Evolutionary conservation across 2,888 invertebrate genomes (phyloP).

Genomic region (Onthophagus sagittarius): DNA sequence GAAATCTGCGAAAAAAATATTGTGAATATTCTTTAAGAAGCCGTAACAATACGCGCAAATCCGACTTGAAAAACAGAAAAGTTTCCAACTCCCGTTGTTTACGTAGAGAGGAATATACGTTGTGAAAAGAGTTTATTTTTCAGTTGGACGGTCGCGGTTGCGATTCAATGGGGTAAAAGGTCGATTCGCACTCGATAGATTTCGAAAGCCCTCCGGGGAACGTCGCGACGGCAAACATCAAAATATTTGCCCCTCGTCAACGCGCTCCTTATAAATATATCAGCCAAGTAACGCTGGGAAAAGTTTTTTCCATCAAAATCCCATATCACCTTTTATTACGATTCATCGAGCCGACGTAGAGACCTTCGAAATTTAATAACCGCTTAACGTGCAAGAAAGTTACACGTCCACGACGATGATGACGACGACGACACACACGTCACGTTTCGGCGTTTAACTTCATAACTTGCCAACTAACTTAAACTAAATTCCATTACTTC

Average conservation of each 20-base stretch:
- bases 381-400: constrained; percentile 2
- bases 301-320: background rate
- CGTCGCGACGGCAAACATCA: constrained; percentile 21
- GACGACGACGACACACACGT: background rate
- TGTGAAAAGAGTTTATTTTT: constrained; percentile 40
- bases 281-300: background rate
- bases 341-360: background rate
- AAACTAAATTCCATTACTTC: constrained; percentile 11
- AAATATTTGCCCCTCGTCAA: constrained; percentile 20
- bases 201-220: constrained; percentile 20
- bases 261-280: constrained; percentile 9
- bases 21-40: background rate
- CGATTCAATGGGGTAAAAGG: constrained; percentile 33
- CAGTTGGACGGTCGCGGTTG: constrained; percentile 34
- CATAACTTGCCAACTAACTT: constrained; percentile 10
- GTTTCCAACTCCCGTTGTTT: constrained; percentile 33
- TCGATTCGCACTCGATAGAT: constrained; percentile 34
- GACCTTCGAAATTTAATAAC: background rate
- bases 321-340: background rate
- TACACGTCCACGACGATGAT: background rate
- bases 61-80: constrained; percentile 8
- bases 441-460: constrained; percentile 9
- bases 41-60: background rate
- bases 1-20: background rate
- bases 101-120: constrained; percentile 32